A percentile compares a stretch with the other conserved stretches of the same genome.
Conservation (phyloP, 2,797 vertebrate genomes). For the Poeciliopsis gracilis region DNA sequence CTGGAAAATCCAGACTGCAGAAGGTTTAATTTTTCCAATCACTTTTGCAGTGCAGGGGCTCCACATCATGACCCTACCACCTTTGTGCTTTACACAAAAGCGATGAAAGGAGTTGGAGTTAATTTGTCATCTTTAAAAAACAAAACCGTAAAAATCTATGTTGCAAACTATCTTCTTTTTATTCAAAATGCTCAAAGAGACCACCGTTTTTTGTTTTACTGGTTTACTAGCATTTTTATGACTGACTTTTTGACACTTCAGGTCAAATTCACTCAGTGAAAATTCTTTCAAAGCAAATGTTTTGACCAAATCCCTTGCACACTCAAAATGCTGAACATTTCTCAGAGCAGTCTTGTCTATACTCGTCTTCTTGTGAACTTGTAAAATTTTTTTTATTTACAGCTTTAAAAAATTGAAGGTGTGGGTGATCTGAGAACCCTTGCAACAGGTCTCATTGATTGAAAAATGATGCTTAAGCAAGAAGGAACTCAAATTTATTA, state of each 20-base stretch:
- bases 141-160: not conserved
- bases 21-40: not conserved
- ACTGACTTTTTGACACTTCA: conserved; percentile 4
- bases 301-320: not conserved
- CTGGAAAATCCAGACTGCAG: not conserved
- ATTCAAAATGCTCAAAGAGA: not conserved
- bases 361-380: not conserved
- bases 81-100: not conserved
- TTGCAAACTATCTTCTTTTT: not conserved
- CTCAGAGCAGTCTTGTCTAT: not conserved
- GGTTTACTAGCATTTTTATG: conserved; percentile 8
- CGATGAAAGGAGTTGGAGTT: not conserved
- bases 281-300: not conserved
- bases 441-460: not conserved
- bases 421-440: not conserved
- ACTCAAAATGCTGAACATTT: conserved; percentile 4
- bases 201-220: not conserved
- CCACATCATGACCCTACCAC: not conserved
- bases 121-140: not conserved
- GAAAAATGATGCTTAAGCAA: not conserved
- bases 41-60: not conserved
- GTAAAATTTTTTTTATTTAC: not conserved
- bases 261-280: not conserved
- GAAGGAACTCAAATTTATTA: not conserved
- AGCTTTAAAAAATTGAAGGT: not conserved